Percentiles rank a stretch among this genome's conserved stretches.
These are phyloP conservation scores for Clupea harengus DNA, from an alignment of 2,113 vertebrate species.

Conservation along the genomic window DNA sequence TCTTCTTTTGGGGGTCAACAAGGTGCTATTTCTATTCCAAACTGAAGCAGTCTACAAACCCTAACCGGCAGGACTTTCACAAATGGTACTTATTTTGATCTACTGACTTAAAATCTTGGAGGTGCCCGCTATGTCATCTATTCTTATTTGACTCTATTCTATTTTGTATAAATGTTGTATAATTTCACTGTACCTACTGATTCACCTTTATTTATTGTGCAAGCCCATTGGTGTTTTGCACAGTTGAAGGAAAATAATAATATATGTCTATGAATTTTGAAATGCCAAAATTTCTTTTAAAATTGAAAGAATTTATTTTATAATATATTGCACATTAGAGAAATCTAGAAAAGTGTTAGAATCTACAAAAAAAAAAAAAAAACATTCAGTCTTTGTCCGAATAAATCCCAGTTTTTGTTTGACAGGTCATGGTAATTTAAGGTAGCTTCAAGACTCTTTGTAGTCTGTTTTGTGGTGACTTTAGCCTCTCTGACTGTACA, in stretches of 20 bases:
- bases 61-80: conserved; percentile 30
- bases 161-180: conserved; percentile 50
- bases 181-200: conserved; percentile 48
- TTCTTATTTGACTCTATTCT: conserved; percentile 47
- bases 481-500: not conserved
- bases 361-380: conserved; percentile 19
- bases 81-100: conserved; percentile 33
- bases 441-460: conserved; percentile 31
- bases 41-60: conserved; percentile 41
- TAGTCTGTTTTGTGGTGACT: not conserved
- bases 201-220: conserved; percentile 59
- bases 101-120: conserved; percentile 37
- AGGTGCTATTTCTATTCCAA: conserved; percentile 52
- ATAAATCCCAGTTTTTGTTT: conserved; percentile 36
- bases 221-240: conserved; percentile 37
- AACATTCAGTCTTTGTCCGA: conserved; percentile 20
- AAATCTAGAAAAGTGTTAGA: conserved; percentile 21
- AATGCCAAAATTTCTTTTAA: conserved; percentile 57
- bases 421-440: conserved; percentile 34
- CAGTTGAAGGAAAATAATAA: conserved; percentile 55
- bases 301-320: conserved; percentile 56
- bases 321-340: conserved; percentile 44
- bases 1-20: conserved; percentile 33
- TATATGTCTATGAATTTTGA: conserved; percentile 32
- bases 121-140: conserved; percentile 30